Percentiles rank a stretch among this genome's conserved stretches.
These are phyloP conservation scores for Zosterops borbonicus DNA, from an alignment of 2,113 vertebrate species.

Conservation along the genomic window DNA sequence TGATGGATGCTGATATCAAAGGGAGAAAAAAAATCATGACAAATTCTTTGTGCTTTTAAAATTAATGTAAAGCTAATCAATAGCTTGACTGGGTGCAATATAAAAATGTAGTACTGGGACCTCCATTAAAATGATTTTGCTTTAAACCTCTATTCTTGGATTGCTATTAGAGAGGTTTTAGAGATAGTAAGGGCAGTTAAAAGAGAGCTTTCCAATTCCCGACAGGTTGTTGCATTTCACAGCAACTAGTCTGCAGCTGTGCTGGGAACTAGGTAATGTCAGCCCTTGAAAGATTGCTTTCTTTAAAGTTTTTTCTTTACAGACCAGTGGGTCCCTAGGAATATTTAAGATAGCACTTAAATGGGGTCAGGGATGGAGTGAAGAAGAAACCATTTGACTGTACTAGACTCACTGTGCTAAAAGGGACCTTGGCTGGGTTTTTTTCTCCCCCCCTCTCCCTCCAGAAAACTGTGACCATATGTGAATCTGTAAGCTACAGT, in stretches of 20 bases:
- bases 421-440: background rate
- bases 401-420: background rate
- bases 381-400: constrained; percentile 2
- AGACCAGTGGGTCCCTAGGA: constrained; percentile 3
- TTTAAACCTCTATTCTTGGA: constrained; percentile 25
- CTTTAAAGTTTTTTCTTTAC: constrained; percentile 36
- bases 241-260: background rate
- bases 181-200: constrained; percentile 40
- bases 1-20: constrained; percentile 73
- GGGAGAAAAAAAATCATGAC: constrained; percentile 72
- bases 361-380: background rate
- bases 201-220: constrained; percentile 39
- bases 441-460: rapidly evolving
- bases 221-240: constrained; percentile 48
- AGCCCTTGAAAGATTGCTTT: constrained; percentile 38
- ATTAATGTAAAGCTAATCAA: constrained; percentile 70
- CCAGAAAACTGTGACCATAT: constrained; percentile 68
- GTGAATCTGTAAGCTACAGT: constrained; percentile 59
- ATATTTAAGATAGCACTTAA: constrained; percentile 19
- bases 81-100: constrained; percentile 64
- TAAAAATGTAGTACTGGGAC: constrained; percentile 61
- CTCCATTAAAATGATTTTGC: constrained; percentile 68
- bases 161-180: constrained; percentile 49
- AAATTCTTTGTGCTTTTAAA: constrained; percentile 63
- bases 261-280: constrained; percentile 8